Conservation (phyloP, 2,797 vertebrate genomes). For the Pseudochirops cupreus region DNA sequence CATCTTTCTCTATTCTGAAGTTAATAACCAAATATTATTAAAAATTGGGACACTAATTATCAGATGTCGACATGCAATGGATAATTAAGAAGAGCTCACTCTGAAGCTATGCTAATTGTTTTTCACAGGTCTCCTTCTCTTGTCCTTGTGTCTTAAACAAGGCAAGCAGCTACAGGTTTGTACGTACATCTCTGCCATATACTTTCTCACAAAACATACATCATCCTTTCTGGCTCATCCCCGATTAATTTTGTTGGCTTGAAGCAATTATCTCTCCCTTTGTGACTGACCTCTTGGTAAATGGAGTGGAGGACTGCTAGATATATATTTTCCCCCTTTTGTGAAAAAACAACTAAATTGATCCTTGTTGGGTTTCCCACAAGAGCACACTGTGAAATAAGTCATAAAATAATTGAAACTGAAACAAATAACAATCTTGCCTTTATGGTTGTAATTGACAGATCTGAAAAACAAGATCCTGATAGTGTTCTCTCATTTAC, state of each 20-base stretch:
- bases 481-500: constrained; percentile 83
- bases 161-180: constrained; percentile 83
- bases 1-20: constrained; percentile 83
- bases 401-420: constrained; percentile 74
- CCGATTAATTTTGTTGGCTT: constrained; percentile 85
- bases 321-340: constrained; percentile 64
- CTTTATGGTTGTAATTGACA: constrained; percentile 76
- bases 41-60: constrained; percentile 89
- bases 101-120: constrained; percentile 87
- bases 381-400: constrained; percentile 71
- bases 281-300: constrained; percentile 84
- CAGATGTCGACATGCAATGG: constrained; percentile 89
- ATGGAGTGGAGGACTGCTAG: constrained; percentile 78
- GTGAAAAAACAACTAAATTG: constrained; percentile 67
- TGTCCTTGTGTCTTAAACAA: constrained; percentile 86
- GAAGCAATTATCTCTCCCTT: constrained; percentile 86
- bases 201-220: constrained; percentile 87
- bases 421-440: constrained; percentile 61
- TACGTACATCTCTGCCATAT: constrained; percentile 87
- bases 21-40: constrained; percentile 88
- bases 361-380: constrained; percentile 73
- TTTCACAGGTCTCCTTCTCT: constrained; percentile 84
- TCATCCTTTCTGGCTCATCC: constrained; percentile 85
- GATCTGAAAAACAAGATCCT: constrained; percentile 83
- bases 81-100: constrained; percentile 88